Conservation (phyloP, 1,140 invertebrate genomes). For the Drosophila carrolli region DNA sequence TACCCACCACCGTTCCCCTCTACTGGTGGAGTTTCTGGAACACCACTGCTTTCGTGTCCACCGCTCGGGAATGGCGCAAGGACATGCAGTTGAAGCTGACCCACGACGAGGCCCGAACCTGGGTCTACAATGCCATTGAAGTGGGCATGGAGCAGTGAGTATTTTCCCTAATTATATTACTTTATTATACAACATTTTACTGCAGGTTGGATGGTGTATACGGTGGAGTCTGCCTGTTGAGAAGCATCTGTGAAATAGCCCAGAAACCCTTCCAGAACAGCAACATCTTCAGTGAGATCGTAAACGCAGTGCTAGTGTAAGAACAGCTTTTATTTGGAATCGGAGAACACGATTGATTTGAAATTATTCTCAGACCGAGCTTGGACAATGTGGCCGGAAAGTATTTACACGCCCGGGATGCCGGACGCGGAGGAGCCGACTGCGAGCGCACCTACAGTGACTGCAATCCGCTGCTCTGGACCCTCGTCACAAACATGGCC, state of each 20-base stretch:
- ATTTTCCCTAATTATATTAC: not conserved
- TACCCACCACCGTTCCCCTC: conserved; percentile 57
- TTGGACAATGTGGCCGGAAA: conserved; percentile 64
- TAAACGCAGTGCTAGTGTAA: conserved; percentile 69
- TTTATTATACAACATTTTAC: not conserved
- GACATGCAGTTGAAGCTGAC: conserved; percentile 50
- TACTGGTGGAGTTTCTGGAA: conserved; percentile 83
- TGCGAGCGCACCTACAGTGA: conserved; percentile 52
- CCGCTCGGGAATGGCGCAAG: conserved; percentile 65
- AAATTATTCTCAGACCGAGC: conserved; percentile 40
- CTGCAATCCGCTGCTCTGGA: conserved; percentile 54
- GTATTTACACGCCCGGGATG: conserved; percentile 68
- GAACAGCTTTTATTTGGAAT: conserved; percentile 11
- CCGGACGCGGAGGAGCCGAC: conserved; percentile 59
- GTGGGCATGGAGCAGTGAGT: conserved; percentile 62
- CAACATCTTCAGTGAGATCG: conserved; percentile 64
- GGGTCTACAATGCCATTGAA: conserved; percentile 65
- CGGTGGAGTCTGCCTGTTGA: conserved; percentile 55
- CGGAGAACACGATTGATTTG: not conserved
- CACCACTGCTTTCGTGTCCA: conserved; percentile 67
- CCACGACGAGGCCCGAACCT: conserved; percentile 52
- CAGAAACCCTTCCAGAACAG: conserved; percentile 54
- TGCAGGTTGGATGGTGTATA: conserved; percentile 43
- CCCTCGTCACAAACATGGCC: conserved; percentile 47
- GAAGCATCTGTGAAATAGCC: conserved; percentile 74